A percentile compares a stretch with the other conserved stretches of the same genome.
phyloP scores from a whole-genome alignment of 1,140 invertebrate species.

The Hypsibius dujardini region DNA sequence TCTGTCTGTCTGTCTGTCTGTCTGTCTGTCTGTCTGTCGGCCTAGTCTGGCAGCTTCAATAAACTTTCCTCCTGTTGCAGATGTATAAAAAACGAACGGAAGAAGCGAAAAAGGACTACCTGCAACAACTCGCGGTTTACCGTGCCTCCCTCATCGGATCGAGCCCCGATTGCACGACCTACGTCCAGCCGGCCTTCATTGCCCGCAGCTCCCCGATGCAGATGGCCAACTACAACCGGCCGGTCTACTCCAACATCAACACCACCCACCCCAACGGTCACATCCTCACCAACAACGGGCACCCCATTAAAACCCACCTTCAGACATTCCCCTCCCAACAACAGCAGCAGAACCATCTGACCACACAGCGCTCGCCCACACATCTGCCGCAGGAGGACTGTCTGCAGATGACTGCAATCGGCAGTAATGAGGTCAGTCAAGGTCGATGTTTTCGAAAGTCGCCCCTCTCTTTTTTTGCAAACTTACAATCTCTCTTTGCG shows the following conservation, averaged over 20 bases:
- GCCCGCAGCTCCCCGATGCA: neutral
- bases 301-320: neutral
- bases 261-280: neutral
- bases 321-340: neutral
- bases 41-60: too few relatives aligned
- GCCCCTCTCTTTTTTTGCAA: too few relatives aligned
- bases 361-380: neutral
- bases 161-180: neutral
- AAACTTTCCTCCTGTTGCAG: slow-evolving; percentile 33
- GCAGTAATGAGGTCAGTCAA: neutral
- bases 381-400: neutral
- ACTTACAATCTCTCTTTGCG: too few relatives aligned
- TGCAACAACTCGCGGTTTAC: slow-evolving; percentile 80
- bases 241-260: neutral
- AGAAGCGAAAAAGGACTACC: slow-evolving; percentile 83
- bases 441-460: too few relatives aligned
- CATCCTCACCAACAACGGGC: too few relatives aligned
- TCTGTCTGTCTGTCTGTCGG: too few relatives aligned
- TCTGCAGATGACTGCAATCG: neutral
- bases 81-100: slow-evolving; percentile 93
- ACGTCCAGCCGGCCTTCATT: neutral
- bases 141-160: slow-evolving; percentile 56
- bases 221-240: neutral
- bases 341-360: neutral
- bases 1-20: too few relatives aligned